A percentile compares a stretch with the other conserved stretches of the same genome.
Conservation (phyloP, 2,797 vertebrate species). For the Smutsia gigantea region DNA sequence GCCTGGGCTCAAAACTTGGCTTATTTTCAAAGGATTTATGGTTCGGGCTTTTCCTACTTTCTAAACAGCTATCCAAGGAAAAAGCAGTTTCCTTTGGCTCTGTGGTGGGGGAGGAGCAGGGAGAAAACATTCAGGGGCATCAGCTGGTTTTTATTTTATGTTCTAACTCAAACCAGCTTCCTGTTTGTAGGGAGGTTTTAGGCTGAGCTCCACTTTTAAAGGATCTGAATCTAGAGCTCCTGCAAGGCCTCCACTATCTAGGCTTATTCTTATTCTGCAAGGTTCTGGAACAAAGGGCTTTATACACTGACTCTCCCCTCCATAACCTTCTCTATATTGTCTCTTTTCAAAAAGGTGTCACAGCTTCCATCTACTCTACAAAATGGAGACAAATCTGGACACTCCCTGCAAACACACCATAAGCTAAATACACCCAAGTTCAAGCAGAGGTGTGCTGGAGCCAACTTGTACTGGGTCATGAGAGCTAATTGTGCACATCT, state of each 20-base stretch:
- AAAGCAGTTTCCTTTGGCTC: constrained; percentile 71
- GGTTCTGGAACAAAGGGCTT: neutral
- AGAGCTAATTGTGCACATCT: neutral
- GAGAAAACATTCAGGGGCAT: constrained; percentile 73
- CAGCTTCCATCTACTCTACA: neutral
- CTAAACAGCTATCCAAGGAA: constrained; percentile 54
- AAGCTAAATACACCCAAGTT: neutral
- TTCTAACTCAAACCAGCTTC: constrained; percentile 79
- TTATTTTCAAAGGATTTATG: constrained; percentile 74
- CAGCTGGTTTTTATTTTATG: constrained; percentile 82
- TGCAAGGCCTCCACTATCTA: neutral
- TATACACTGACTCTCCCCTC: constrained; percentile 6
- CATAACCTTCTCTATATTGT: neutral
- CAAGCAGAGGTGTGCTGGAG: neutral
- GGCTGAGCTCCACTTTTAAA: constrained; percentile 65
- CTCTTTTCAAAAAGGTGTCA: constrained; percentile 12
- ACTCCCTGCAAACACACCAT: neutral
- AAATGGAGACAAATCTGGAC: neutral
- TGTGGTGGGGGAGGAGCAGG: constrained; percentile 54
- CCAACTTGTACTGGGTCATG: neutral
- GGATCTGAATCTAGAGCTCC: constrained; percentile 24
- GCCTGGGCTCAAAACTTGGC: constrained; percentile 63
- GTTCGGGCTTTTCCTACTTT: constrained; percentile 64
- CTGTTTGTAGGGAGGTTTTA: constrained; percentile 75
- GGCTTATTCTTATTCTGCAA: constrained; percentile 26